Base-by-base conservation (phyloP, 2,113 vertebrate genomes). In the Siniperca chuatsi region DNA sequence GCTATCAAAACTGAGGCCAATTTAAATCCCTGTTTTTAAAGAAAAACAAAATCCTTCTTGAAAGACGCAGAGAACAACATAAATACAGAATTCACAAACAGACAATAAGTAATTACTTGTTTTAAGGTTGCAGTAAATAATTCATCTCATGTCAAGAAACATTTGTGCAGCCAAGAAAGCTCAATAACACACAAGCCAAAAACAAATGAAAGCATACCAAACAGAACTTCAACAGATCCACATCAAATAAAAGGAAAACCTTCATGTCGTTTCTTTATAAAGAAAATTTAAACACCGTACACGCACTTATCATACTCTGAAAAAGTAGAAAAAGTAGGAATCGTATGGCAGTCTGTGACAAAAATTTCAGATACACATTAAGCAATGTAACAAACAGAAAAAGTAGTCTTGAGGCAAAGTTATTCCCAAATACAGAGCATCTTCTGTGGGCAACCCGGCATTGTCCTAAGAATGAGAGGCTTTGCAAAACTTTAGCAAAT, bases 321-420 rank as follows among this genome's bases (percentile, higher is more conserved):
- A 81, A 90, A 92, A 71, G 87, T 93, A 90, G 81, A 91, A 91
- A 93, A 90, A 68, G 76, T 88, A 93, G 81, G 87, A 90, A 93
- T 90, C 42, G 46, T 90, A 92, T 92, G 91, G 89, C 92, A 91
- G 87, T 93, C 83, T 89, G 75, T 80, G 83, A 93, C 76, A 90
- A 86, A 94, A 89, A 92, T 86, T 87, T 83, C n/a, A 8, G 73
- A 79, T 79, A 88, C 82, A 92, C 86, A 81, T 90, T 89, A 81
- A 92, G 78, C 74, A 86, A 78, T 35, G 20, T 60, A 65, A 89
- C 55, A 69, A 93, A 92, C 84, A 89, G 87, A 90, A 89, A 80
- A 72, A 92, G 79, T 83, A 88, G 89, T 92, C 91, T 92, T 92
- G 90, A 92, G 90, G 92, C 89, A 92, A 92, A 87, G 75, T 82